Percentiles rank a stretch among this genome's conserved stretches.
phyloP scores from a whole-genome alignment of 2,113 vertebrate species.

The Marcusenius ussheri region DNA sequence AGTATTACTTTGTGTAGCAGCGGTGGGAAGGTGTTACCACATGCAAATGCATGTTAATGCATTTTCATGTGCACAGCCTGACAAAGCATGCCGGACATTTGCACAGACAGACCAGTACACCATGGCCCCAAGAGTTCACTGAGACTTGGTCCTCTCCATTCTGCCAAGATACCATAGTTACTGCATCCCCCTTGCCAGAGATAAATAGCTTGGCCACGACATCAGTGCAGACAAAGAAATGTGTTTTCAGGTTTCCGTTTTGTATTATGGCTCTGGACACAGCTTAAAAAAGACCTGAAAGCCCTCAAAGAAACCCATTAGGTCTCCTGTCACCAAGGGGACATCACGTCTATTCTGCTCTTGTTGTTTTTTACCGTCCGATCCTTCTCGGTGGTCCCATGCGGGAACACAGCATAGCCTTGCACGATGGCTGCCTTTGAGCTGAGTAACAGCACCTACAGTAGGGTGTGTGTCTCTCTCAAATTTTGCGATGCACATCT shows the following conservation, averaged over 20 bases:
- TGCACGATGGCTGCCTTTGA: no score
- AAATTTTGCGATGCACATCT: neutral
- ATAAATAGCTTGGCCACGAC: conserved; percentile 29
- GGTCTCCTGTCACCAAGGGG: neutral
- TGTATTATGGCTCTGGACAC: neutral
- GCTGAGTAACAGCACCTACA: neutral
- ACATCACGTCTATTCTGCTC: neutral
- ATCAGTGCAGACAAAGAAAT: conserved; percentile 30
- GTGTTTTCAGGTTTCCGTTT: conserved; percentile 20
- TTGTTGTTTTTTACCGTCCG: neutral
- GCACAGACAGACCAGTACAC: neutral
- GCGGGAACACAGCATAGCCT: neutral
- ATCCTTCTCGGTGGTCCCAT: neutral
- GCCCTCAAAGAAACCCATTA: neutral
- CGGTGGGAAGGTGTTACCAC: neutral
- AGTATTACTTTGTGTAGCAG: neutral
- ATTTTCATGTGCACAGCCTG: neutral
- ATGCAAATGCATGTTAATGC: neutral
- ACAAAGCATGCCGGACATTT: neutral
- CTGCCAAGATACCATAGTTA: conserved; percentile 10
- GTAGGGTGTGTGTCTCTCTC: neutral
- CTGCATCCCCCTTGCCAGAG: conserved; percentile 22
- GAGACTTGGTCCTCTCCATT: conserved; percentile 15
- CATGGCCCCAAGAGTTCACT: neutral
- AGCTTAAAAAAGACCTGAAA: neutral